Base-by-base conservation (phyloP, 1,140 invertebrate genomes). In the Apocrypta bakeri region DNA sequence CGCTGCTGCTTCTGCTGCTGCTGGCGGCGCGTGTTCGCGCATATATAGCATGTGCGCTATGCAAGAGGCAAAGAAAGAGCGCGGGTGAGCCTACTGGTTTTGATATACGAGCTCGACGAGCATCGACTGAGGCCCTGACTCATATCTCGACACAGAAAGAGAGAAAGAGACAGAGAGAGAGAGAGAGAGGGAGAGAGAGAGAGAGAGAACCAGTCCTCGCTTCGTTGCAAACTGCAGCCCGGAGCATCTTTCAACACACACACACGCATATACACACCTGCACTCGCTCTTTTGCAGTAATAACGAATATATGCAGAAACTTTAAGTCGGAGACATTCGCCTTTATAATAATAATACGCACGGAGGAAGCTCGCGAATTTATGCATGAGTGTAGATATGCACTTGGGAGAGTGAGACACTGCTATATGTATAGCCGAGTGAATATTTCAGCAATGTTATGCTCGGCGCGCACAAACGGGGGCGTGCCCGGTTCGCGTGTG, bases 51-150 rank as follows among this genome's bases (percentile, higher is more conserved):
- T n/a, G 48, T 21, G 48, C 48, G 48, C 14, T 21, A 56, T 21
- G 48, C 48, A n/a, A 37, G 37, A 80, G 69, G 37, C 64, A 40
- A n/a, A 68, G 63, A 42, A 27, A 29, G n/a, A 21, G 80, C 87
- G 90, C 88, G 89, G 90, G 89, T 89, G 89, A 90, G 90, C 89
- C 90, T 91, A 91, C 90, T 91, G 90, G 90, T 90, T 91, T 91
- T 91, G 90, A 91, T 91, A 91, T 91, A 91, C 89, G 90, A 91
- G 90, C 89, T 77, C 64, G 11, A 17, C 9, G 48, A 25, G 85
- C 88, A 88, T 89, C 86, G 87, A 86, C 88, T 87, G 87, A 87
- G 85, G 61, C 86, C 80, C 73, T 82, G 79, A 81, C 79, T 81
- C 79, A 81, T 81, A 81, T 74, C 79, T 81, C 71, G 11, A 17